Base-by-base conservation (phyloP, 2,113 vertebrate species). In the Noctilio leporinus region DNA sequence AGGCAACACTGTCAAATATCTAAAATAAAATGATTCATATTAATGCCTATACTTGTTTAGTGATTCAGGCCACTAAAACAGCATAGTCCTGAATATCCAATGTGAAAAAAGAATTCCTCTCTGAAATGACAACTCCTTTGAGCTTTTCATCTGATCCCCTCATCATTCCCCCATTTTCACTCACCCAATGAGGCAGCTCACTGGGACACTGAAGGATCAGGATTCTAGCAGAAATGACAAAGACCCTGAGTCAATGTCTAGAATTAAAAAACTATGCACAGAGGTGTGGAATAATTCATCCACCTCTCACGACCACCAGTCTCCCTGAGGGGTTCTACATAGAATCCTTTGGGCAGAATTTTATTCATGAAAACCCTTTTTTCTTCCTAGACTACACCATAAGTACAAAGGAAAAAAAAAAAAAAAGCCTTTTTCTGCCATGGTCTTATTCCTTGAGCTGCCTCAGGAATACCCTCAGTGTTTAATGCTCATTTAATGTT, bases 21-120 rank as follows among this genome's bases (percentile, higher is more conserved):
- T 88, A 96, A 96, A 96, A 81, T 91, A 89, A 96, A 96, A 94
- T 47, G 49, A 19, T 65, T 57, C 95, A 51, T 82, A 69, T 35
- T 92, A 69, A 90, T 96, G 95, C 49, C 95, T 84, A 64, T 33
- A 86, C 49, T 78, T 86, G 40, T 86, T 84, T 93, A 91, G 77
- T 89, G 73, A 93, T 77, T 94, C 83, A 90, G 73, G 91, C n/a
- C 70, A 96, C 49, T 89, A 62, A 93, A 91, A 91, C 77, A 91
- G 72, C 59, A 93, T 20, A 72, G 26, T 73, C 62, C 53, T 96
- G 28, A 94, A 93, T 76, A 90, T 19, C 10, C 72, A 93, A 95
- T 47, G 51, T 90, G 70, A 76, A 89, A 96, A 94, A 96, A 96
- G 72, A 93, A 87, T 62, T 88, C 15, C 49, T 86, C 67, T 93